Evolutionary conservation across 2,797 vertebrate genomes (phyloP).

Genomic region (Vireo griseus): DNA sequence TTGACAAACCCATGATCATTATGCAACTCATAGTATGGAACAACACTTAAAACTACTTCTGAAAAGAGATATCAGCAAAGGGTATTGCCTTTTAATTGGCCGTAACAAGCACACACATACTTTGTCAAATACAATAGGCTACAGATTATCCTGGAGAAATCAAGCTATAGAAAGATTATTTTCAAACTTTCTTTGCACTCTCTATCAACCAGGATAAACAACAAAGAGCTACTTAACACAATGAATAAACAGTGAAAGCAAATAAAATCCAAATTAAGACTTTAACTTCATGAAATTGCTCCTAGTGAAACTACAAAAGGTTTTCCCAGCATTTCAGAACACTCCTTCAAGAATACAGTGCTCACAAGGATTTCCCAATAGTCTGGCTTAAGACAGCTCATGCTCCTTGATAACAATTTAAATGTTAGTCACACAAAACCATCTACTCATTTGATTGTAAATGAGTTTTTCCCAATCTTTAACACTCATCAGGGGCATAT

Average conservation of each 20-base stretch:
- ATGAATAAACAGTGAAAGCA: background rate
- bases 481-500: background rate
- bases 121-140: background rate
- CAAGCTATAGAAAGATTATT: background rate
- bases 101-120: background rate
- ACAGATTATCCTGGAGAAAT: background rate
- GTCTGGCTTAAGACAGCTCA: background rate
- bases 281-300: background rate
- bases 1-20: background rate
- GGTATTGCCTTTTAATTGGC: background rate
- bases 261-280: background rate
- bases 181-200: background rate
- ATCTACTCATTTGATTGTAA: constrained; percentile 36
- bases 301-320: background rate
- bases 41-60: background rate
- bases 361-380: background rate
- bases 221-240: background rate
- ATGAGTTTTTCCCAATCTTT: constrained; percentile 17
- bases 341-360: background rate
- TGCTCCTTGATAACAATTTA: background rate
- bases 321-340: background rate
- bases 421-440: constrained; percentile 33
- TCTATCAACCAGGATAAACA: background rate
- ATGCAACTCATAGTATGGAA: background rate
- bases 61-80: background rate